phyloP scores from a whole-genome alignment of 2,888 invertebrate species.

The Thelaira solivaga region DNA sequence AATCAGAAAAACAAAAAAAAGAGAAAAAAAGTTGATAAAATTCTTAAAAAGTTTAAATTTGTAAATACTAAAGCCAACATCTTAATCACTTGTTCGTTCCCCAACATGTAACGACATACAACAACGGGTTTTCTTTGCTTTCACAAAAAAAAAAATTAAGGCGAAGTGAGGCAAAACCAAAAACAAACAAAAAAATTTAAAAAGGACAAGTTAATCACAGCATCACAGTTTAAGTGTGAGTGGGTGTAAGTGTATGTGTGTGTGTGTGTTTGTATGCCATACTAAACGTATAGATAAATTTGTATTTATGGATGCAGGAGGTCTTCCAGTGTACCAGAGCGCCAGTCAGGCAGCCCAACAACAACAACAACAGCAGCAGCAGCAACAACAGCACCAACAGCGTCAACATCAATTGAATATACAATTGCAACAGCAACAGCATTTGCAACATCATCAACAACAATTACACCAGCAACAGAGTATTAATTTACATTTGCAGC shows the following conservation, averaged over 20 bases:
- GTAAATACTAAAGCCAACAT: neutral
- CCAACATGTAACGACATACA: neutral
- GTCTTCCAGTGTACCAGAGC: constrained; percentile 78
- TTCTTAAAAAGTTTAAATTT: neutral
- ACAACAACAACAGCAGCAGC: constrained; percentile 75
- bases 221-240: neutral
- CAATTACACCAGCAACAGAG: constrained; percentile 68
- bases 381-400: constrained; percentile 80
- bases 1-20: neutral
- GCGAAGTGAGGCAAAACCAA: constrained; percentile 69
- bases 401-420: constrained; percentile 75
- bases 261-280: constrained; percentile 63
- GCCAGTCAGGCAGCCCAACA: constrained; percentile 77
- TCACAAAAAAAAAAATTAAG: constrained; percentile 59
- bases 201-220: neutral
- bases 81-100: neutral
- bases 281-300: constrained; percentile 66
- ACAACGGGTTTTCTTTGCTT: neutral
- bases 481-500: constrained; percentile 76
- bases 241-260: neutral
- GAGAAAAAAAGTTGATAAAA: constrained; percentile 18
- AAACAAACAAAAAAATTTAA: no score
- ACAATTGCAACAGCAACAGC: constrained; percentile 72
- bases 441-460: constrained; percentile 68
- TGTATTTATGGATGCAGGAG: constrained; percentile 78